Evolutionary conservation across 1,140 invertebrate species (phyloP).

Genomic region (Apis mellifera): Amel_HAv3.1 CM009946.2:643001-643500

Average conservation of each 20-base stretch:
- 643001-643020: neutral
- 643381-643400: no score
- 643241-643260: neutral
- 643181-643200: slow-evolving; percentile 45
- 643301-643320: no score
- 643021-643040: neutral
- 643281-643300: no score
- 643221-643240: neutral
- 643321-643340: no score
- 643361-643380: no score
- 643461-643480: no score
- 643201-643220: slow-evolving; percentile 1
- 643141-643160: slow-evolving; percentile 48
- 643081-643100: neutral
- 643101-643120: slow-evolving; percentile 46
- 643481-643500: no score
- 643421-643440: no score
- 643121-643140: slow-evolving; percentile 56
- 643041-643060: neutral
- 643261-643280: neutral
- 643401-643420: no score
- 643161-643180: slow-evolving; percentile 31
- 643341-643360: no score
- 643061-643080: slow-evolving; percentile 2
- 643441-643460: no score